These are phyloP conservation scores for Chrysocyon brachyurus DNA, from an alignment of 2,797 vertebrate species.

Conservation along the genomic window DNA sequence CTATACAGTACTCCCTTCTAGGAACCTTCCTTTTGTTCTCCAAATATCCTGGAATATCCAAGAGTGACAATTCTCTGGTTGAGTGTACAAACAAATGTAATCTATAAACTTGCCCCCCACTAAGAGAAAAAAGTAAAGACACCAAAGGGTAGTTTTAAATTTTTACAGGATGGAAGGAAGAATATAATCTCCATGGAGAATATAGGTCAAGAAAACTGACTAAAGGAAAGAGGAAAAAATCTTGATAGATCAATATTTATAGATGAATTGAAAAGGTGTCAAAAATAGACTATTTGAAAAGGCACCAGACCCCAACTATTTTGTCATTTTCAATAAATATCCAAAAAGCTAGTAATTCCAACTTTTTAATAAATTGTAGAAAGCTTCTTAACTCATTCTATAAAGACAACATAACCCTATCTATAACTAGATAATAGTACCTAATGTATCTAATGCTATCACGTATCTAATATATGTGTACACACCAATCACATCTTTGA, in stretches of 20 bases:
- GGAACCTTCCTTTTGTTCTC: background rate
- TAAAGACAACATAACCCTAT: background rate
- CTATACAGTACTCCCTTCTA: background rate
- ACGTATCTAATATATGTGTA: background rate
- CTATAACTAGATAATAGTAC: background rate
- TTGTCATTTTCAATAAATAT: background rate
- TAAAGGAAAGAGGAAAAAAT: background rate
- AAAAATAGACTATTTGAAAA: background rate
- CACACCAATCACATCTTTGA: background rate
- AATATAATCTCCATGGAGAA: background rate
- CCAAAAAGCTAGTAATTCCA: background rate
- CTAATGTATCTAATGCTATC: background rate
- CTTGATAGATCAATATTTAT: background rate
- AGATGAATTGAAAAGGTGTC: background rate
- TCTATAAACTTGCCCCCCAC: no score
- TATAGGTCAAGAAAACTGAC: background rate
- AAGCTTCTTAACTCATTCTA: background rate
- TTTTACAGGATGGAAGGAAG: background rate
- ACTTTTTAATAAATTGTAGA: background rate
- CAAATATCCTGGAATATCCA: background rate
- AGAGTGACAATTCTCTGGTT: background rate
- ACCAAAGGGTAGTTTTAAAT: background rate
- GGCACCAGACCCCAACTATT: background rate
- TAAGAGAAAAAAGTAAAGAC: background rate
- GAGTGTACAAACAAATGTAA: background rate